A percentile compares a stretch with the other conserved stretches of the same genome.
Conservation (phyloP, 2,888 invertebrate species). For the Rhabditophanes sp. region DNA sequence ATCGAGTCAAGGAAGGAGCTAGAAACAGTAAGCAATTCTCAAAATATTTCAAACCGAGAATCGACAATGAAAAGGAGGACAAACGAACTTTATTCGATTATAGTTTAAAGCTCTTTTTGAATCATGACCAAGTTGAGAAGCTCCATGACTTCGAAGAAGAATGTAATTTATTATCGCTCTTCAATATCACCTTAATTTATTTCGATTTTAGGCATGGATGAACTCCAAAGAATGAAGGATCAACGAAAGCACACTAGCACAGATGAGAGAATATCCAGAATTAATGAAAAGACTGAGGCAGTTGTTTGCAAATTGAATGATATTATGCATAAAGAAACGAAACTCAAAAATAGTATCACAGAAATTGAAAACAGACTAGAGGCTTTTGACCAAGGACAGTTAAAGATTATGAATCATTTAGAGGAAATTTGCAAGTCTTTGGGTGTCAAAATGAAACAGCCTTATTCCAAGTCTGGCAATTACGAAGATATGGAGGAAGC, state of each 20-base stretch:
- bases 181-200: no score
- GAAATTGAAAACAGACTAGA: conserved; percentile 26
- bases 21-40: no score
- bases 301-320: conserved; percentile 47
- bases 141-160: conserved; percentile 73
- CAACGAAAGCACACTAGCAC: conserved; percentile 43
- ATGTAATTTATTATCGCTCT: no score
- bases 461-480: no score
- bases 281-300: conserved; percentile 47
- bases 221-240: conserved; percentile 73
- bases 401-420: no score
- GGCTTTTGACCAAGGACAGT: conserved; percentile 26
- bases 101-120: conserved; percentile 63
- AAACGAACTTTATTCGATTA: not conserved
- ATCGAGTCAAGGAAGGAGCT: no score
- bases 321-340: conserved; percentile 35
- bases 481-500: no score
- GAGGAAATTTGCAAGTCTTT: no score
- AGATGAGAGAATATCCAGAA: conserved; percentile 46
- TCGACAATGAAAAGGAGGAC: no score
- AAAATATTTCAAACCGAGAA: no score
- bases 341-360: conserved; percentile 18
- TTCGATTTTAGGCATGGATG: conserved; percentile 90
- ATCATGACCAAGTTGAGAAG: conserved; percentile 77
- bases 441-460: no score